Percentiles rank a stretch among this genome's conserved stretches.
phyloP scores from a whole-genome alignment of 2,797 vertebrate genomes.

The Nyctibius grandis region DNA sequence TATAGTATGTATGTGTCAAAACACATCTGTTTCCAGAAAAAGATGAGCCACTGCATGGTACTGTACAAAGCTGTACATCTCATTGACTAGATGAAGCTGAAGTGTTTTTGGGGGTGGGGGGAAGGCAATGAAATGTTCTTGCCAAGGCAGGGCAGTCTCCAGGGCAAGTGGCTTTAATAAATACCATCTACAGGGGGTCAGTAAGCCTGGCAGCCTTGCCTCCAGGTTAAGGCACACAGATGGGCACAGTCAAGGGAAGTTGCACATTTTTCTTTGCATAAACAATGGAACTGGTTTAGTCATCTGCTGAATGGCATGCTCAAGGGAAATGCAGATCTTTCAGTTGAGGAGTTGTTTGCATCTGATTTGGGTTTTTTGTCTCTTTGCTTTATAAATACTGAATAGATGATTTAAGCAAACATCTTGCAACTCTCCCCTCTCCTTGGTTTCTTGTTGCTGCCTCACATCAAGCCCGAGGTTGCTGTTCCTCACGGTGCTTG shows the following conservation, averaged over 20 bases:
- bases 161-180: not conserved
- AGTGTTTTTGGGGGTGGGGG: fast-evolving
- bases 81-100: not conserved
- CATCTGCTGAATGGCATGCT: not conserved
- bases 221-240: not conserved
- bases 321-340: not conserved
- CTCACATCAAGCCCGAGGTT: not conserved
- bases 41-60: not conserved
- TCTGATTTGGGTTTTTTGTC: not conserved
- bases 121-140: not conserved
- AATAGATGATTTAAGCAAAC: not conserved
- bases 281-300: not conserved
- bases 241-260: not conserved
- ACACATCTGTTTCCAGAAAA: not conserved
- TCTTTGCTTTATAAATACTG: not conserved
- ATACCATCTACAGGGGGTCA: not conserved
- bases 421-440: not conserved
- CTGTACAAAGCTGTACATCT: not conserved
- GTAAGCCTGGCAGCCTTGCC: not conserved
- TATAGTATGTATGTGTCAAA: not conserved
- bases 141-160: not conserved
- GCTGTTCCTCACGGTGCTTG: not conserved
- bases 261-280: not conserved
- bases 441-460: not conserved
- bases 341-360: not conserved